Evolutionary conservation across 1,140 invertebrate genomes (phyloP), one percentile per base, ranked within the genome.

Genomic region (Parapsyche elsis): DNA sequence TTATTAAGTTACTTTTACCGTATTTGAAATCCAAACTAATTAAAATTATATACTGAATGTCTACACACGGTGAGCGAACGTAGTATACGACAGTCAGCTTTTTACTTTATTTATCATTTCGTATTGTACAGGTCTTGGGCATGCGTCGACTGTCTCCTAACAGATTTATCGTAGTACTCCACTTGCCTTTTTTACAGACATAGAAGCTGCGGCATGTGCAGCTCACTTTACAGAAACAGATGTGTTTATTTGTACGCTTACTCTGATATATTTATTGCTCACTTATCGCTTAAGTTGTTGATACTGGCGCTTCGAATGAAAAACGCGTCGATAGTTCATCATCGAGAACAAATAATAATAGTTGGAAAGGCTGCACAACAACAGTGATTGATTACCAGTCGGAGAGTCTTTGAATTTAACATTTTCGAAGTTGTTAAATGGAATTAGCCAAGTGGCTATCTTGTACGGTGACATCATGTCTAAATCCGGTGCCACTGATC

Each of bases 141-240:
- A 76, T 76, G 74, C 53, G 75, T 64, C 23, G 16, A 77, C 75
- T 64, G 75, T 77, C 75, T 77, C 26, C 53, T 30, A 1, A 26
- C 75, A 77, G 75, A 77, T 77, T 77, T 77, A 77, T 77, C 12
- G 59, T 26, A n/a, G n/a, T n/a, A 64, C 14, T 64, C 75, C 24
- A 38, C 75, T 77, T 67, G 75, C 61, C 57, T 77, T 77, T 77
- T 77, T 77, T 77, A 64, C 53, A 7, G 12, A n/a, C 9, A 76
- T 38, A 75, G 12, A 26, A 71, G 61, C 61, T 19, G 38, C 67
- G 67, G 21, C 44, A 38, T 24, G 14, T 74, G 19, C 73, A 57
- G n/a, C 57, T 44, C 38, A 12, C 53, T 16, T 75, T 46, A 26
- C 46, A 23, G 9, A 26, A 64, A 44, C 5, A 53, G 44, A 75